Base-by-base conservation (phyloP, 2,797 vertebrate species). In the Typhlichthys eigenmanni region DNA sequence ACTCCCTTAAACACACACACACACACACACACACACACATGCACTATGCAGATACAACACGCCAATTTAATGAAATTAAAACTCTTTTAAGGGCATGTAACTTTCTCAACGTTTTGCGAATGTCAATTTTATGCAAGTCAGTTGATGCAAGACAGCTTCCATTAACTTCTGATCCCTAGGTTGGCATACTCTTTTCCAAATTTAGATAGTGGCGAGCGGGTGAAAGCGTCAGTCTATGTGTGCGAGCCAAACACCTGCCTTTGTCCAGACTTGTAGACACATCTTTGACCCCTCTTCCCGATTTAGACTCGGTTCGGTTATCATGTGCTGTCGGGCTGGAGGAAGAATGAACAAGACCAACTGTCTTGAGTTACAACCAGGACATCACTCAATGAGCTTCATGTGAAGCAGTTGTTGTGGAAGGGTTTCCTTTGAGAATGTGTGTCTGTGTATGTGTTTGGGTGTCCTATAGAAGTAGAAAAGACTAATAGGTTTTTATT, bases 171-270 rank as follows among this genome's bases (percentile, higher is more conserved):
- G 85, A 85, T 85, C 78, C 78, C 80, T 64, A 66, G 74, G 68
- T 89, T 85, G 84, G 80, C 88, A 87, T 90, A 87, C 80, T 79
- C 75, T 80, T 89, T 89, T 89, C 78, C 38, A 43, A 89, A 87
- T 92, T 89, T 91, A 84, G 85, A 88, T 87, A 81, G 81, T 68
- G 66, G 69, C n/a, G 24, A 69, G 69, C 46, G 61, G 60, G 62
- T 84, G 85, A 85, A 81, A 76, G 76, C 69, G 64, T 57, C 57
- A 14, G 75, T 64, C 62, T 66, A 10, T 65, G 70, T 74, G 68
- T 68, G 72, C 70, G 56, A 63, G 72, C 70, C 55, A 65, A 69
- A 65, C 55, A 32, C 0, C 58, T 48, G 80, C 83, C 81, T 82
- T 82, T 77, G 24, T 16, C 10, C 65, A 60, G 65, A 63, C 72